These are phyloP conservation scores for Pseudachorutes palmiensis DNA, from an alignment of 1,140 invertebrate genomes.

Conservation along the genomic window DNA sequence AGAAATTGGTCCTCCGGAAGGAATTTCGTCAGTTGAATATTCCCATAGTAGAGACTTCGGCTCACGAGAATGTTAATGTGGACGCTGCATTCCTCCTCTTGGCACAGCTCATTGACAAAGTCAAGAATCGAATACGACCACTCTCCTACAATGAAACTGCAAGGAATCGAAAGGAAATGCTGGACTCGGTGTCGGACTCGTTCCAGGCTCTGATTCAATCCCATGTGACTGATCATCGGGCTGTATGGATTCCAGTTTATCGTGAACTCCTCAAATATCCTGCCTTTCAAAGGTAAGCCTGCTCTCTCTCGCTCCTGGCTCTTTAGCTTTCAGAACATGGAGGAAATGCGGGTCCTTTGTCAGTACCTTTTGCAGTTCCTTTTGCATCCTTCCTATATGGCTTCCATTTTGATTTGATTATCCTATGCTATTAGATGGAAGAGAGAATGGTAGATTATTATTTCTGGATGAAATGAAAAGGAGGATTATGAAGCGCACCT, in stretches of 20 bases:
- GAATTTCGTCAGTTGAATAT: conserved; percentile 71
- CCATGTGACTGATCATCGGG: conserved; percentile 68
- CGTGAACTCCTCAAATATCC: conserved; percentile 37
- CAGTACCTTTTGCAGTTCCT: no score
- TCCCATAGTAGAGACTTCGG: conserved; percentile 85
- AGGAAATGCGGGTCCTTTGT: no score
- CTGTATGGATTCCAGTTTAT: conserved; percentile 54
- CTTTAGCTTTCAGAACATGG: no score
- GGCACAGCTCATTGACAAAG: conserved; percentile 82
- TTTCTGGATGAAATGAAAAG: background rate
- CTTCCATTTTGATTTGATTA: no score
- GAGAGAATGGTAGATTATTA: no score
- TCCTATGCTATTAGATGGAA: no score
- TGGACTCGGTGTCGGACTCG: conserved; percentile 80
- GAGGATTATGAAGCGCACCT: background rate
- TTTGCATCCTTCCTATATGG: no score
- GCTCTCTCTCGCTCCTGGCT: no score
- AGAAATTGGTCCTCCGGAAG: conserved; percentile 76
- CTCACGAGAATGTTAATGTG: conserved; percentile 94
- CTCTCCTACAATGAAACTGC: conserved; percentile 80
- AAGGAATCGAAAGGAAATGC: conserved; percentile 70
- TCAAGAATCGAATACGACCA: conserved; percentile 60
- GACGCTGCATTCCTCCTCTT: conserved; percentile 86
- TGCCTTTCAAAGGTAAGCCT: conserved; percentile 34
- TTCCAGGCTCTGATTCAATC: conserved; percentile 73